phyloP scores from a whole-genome alignment of 2,888 invertebrate genomes.

The Drosophila austrosaltans region DNA sequence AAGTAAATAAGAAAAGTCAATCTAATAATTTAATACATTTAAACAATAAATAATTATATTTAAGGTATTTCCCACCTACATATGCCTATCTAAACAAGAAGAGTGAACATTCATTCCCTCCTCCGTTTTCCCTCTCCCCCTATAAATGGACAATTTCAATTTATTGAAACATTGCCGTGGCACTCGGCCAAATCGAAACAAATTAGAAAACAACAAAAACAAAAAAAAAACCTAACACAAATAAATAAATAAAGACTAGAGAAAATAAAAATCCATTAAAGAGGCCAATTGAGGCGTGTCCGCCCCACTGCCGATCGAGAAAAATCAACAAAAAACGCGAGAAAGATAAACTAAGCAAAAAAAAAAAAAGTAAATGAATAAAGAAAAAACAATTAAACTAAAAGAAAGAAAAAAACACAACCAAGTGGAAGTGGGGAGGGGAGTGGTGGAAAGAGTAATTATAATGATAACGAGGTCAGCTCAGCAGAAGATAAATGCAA shows the following conservation, averaged over 20 bases:
- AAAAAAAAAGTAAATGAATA: conserved; percentile 22
- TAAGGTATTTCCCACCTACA: conserved; percentile 11
- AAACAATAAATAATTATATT: too few species aligned
- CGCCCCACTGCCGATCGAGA: conserved; percentile 34
- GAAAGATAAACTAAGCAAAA: conserved; percentile 26
- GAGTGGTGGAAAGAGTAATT: conserved; percentile 20
- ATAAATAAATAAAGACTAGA: conserved; percentile 38
- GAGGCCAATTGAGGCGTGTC: conserved; percentile 52
- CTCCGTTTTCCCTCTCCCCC: not conserved
- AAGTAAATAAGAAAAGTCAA: too few species aligned
- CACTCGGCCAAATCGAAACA: conserved; percentile 68
- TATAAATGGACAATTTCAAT: conserved; percentile 63
- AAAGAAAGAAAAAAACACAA: conserved; percentile 19
- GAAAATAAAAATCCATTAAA: conserved; percentile 48
- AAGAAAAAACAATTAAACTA: conserved; percentile 28
- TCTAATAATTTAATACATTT: too few species aligned
- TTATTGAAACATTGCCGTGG: conserved; percentile 70
- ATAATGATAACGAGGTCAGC: conserved; percentile 56
- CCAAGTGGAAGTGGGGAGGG: not conserved
- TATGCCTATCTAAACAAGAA: conserved; percentile 26
- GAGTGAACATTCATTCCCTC: not conserved
- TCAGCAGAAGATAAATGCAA: conserved; percentile 22
- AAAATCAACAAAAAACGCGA: conserved; percentile 47
- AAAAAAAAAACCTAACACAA: conserved; percentile 36
- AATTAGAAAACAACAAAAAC: conserved; percentile 32